Conservation (phyloP, 2,888 invertebrate species). For the Drosophila rellima region DNA sequence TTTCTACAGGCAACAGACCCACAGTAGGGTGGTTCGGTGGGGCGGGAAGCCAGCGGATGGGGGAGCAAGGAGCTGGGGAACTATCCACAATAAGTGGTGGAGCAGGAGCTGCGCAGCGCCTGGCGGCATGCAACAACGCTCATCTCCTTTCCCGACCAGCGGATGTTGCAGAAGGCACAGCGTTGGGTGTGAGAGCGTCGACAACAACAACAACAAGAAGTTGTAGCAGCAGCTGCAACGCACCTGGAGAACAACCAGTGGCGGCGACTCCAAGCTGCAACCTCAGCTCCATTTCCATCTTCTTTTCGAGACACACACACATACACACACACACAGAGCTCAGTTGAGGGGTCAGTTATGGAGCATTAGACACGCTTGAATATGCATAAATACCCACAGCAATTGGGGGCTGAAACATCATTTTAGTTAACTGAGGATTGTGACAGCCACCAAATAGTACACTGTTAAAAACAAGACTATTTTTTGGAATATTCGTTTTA, state of each 20-base stretch:
- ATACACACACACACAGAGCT: no score
- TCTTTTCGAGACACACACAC: no score
- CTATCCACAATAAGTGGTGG: constrained; percentile 62
- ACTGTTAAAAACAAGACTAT: not conserved
- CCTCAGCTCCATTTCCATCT: not conserved
- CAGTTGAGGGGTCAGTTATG: constrained; percentile 32
- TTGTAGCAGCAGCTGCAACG: constrained; percentile 12
- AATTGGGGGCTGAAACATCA: constrained; percentile 29
- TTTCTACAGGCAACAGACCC: constrained; percentile 58
- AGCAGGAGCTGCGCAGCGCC: constrained; percentile 66
- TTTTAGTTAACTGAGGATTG: constrained; percentile 21
- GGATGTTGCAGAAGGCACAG: constrained; percentile 37
- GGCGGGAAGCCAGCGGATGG: not conserved
- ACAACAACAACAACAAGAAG: constrained; percentile 20
- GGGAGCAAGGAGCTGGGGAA: constrained; percentile 15
- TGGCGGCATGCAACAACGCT: constrained; percentile 65
- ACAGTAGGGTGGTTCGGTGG: not conserved
- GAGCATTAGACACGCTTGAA: constrained; percentile 50
- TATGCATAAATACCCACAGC: constrained; percentile 49
- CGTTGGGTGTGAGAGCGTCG: constrained; percentile 55
- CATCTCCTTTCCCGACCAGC: constrained; percentile 48
- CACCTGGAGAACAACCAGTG: constrained; percentile 25
- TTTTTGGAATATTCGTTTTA: not conserved
- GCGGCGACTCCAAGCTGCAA: constrained; percentile 15
- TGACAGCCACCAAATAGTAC: not conserved